phyloP scores from a whole-genome alignment of 1,140 invertebrate genomes.

The Aphelinus atriplicis region DNA sequence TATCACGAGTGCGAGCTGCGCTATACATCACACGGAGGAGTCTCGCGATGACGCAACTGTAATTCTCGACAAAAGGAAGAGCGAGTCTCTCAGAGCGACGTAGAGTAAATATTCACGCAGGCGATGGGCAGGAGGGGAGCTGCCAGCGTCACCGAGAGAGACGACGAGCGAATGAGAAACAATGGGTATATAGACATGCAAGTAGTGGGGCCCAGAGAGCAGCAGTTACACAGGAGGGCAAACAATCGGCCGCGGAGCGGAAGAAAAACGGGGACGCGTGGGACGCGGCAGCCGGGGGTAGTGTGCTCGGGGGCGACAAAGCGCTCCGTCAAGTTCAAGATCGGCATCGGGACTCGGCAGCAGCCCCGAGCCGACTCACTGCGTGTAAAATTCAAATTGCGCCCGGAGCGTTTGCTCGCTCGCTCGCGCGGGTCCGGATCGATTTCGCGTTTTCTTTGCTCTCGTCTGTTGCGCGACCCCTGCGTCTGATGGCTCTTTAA shows the following conservation, averaged over 20 bases:
- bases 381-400: conserved; percentile 17
- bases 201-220: no score
- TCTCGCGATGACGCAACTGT: no score
- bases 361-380: conserved; percentile 1
- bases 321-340: conserved; percentile 31
- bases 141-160: not conserved
- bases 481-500: no score
- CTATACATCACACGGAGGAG: no score
- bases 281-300: no score
- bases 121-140: not conserved
- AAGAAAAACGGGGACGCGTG: not conserved
- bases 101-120: not conserved
- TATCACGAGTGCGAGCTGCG: no score
- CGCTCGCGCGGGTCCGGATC: no score
- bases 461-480: no score
- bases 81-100: not conserved
- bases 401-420: not conserved
- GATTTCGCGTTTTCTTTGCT: no score
- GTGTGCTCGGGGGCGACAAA: not conserved
- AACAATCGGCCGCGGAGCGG: not conserved
- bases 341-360: not conserved
- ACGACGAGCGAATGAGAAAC: no score
- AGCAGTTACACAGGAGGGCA: not conserved
- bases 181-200: no score
- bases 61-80: not conserved